Evolutionary conservation across 2,888 invertebrate genomes (phyloP).

Genomic region (Strigamia maritima): DNA sequence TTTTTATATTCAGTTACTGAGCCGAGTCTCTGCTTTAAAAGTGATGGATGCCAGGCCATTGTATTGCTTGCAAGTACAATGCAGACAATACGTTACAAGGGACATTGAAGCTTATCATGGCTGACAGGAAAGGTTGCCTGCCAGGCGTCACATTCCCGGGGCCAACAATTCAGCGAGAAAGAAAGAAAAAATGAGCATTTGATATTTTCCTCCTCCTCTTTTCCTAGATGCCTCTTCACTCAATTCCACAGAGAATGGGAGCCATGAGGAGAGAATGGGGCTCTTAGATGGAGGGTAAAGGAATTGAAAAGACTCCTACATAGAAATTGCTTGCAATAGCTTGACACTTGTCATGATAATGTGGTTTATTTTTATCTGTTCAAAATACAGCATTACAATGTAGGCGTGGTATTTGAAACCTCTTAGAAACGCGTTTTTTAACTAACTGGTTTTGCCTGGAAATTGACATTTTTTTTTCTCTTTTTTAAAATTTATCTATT

Average conservation of each 20-base stretch:
- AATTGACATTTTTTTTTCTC: neutral
- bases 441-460: too few species aligned
- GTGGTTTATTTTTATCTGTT: slow-evolving; percentile 1
- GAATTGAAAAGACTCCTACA: slow-evolving; percentile 6
- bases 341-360: slow-evolving; percentile 15
- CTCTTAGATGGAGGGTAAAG: slow-evolving; percentile 9
- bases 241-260: slow-evolving; percentile 10
- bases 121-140: slow-evolving; percentile 15
- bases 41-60: slow-evolving; percentile 15
- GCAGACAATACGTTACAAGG: slow-evolving; percentile 15
- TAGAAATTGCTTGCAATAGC: neutral
- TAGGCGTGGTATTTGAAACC: neutral
- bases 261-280: slow-evolving; percentile 15
- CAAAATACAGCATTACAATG: slow-evolving; percentile 6
- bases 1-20: neutral
- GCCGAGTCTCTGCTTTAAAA: neutral
- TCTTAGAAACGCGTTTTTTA: too few species aligned
- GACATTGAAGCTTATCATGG: slow-evolving; percentile 10
- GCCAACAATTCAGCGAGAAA: slow-evolving; percentile 10
- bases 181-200: slow-evolving; percentile 1
- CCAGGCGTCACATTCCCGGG: slow-evolving; percentile 15
- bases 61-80: slow-evolving; percentile 15
- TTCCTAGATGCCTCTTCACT: slow-evolving; percentile 5
- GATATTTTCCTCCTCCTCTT: slow-evolving; percentile 15
- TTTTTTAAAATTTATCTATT: neutral